Evolutionary conservation across 2,888 invertebrate genomes (phyloP).

Genomic region (Noctua pronuba): DNA sequence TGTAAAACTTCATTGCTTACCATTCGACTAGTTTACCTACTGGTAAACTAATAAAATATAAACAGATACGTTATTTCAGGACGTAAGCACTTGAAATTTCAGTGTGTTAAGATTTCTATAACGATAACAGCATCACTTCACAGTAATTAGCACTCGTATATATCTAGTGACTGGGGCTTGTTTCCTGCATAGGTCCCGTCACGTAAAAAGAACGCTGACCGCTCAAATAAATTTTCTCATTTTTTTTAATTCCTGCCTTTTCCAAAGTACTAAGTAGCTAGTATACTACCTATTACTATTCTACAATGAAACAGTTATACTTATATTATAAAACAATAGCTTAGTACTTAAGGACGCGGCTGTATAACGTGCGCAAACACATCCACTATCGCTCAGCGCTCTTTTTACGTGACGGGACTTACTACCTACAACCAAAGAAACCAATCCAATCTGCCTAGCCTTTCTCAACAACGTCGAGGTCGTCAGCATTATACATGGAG

Average conservation of each 20-base stretch:
- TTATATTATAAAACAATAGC: too few species aligned
- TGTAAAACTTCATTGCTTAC: slow-evolving; percentile 1
- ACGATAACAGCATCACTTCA: background rate
- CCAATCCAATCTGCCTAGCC: background rate
- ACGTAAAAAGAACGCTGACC: too few species aligned
- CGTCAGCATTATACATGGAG: background rate
- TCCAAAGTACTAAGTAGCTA: too few species aligned
- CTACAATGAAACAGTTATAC: too few species aligned
- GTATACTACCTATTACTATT: too few species aligned
- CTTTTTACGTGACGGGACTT: too few species aligned
- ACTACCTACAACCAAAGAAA: background rate
- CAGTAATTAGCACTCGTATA: background rate
- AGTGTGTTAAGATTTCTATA: background rate
- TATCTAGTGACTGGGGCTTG: background rate
- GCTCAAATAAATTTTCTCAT: too few species aligned
- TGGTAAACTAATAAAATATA: background rate
- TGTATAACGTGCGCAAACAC: too few species aligned
- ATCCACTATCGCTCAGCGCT: too few species aligned
- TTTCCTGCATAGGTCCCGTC: too few species aligned
- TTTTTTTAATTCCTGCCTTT: too few species aligned
- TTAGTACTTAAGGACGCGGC: too few species aligned
- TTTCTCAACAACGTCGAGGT: background rate
- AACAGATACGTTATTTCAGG: background rate
- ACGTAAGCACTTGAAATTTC: slow-evolving; percentile 7
- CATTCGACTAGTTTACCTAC: background rate